A percentile compares a stretch with the other conserved stretches of the same genome.
These are phyloP conservation scores for Semaprochilodus insignis DNA, from an alignment of 2,797 vertebrate genomes.

Conservation along the genomic window DNA sequence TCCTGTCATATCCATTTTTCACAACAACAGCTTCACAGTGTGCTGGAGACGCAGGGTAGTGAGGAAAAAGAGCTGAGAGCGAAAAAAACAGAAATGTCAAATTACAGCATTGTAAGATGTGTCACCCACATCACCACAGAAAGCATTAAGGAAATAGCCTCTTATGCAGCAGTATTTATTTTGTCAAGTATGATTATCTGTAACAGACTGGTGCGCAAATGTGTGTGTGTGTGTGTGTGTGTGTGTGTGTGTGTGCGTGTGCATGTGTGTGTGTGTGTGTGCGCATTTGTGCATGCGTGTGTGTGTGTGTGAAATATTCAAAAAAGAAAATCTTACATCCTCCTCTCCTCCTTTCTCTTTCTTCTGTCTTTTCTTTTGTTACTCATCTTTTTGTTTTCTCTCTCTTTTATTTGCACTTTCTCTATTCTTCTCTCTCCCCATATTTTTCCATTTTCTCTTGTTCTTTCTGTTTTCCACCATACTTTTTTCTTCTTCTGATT, in stretches of 20 bases:
- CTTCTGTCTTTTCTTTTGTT: background rate
- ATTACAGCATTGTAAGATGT: conserved; percentile 77
- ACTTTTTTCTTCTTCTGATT: background rate
- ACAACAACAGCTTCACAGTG: conserved; percentile 74
- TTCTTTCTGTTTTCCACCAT: conserved; percentile 37
- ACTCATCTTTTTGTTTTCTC: no score
- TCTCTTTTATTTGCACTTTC: background rate
- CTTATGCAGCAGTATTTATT: conserved; percentile 73
- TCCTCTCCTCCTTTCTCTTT: background rate
- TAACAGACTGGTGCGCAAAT: conserved; percentile 68
- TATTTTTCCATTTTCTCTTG: conserved; percentile 47
- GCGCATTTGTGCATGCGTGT: conserved; percentile 55
- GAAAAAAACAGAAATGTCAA: conserved; percentile 66
- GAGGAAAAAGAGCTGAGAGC: conserved; percentile 47
- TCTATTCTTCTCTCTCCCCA: background rate
- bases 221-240: conserved; percentile 37
- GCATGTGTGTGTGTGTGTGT: conserved; percentile 43
- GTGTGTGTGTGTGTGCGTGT: conserved; percentile 52
- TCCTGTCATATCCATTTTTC: conserved; percentile 77
- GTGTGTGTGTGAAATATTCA: conserved; percentile 17
- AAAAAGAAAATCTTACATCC: background rate
- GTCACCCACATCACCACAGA: conserved; percentile 74
- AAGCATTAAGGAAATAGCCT: conserved; percentile 76
- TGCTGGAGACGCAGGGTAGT: conserved; percentile 61
- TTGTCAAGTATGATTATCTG: conserved; percentile 79